Base-by-base conservation (phyloP, 2,888 invertebrate species). In the Ephialtes manifestator region DNA sequence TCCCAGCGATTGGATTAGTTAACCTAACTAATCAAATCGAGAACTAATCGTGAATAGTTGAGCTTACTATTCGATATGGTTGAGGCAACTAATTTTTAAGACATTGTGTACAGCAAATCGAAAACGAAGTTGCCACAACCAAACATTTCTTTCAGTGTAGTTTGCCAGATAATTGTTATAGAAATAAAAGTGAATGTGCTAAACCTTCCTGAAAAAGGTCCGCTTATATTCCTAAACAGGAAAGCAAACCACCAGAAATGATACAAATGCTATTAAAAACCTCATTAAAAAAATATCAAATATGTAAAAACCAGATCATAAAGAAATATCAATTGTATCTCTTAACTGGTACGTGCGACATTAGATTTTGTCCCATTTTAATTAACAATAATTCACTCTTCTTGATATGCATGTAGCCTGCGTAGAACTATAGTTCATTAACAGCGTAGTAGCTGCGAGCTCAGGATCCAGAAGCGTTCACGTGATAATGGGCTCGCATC, bases 401-500 rank as follows among this genome's bases (percentile, higher is more conserved):
- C 46, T 5, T 46, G 24, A 28, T 2, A 15, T 20, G 15, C 46
- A 15, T 46, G 48, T 46, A 46, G 24, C 46, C 13, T 20, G 13
- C 31, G 20, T 53, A 51, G 35, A 35, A 51, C 65, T 53, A 51
- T 31, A 65, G 65, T 55, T 84, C 81, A 53, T 81, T 78, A 76
- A 76, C 76, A 51, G 35, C n/a, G 11, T 43, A 48, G 77, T 82
- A 80, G 77, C 82, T 76, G 83, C 55, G 51, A 67, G 74, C 35
- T 24, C 46, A 51, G 51, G 75, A 81, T 79, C 51, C 83, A 80
- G 83, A 81, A 76, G 82, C 79, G 74, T 35, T 75, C 74, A 81
- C 75, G 87, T 85, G 87, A 88, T 87, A 88, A 90, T 88, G 68
- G 83, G 75, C 68, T 74, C 53, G 58, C 48, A 71, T 88, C 88